These are phyloP conservation scores for Alcis repandata DNA, from an alignment of 2,888 invertebrate species.

Conservation along the genomic window DNA sequence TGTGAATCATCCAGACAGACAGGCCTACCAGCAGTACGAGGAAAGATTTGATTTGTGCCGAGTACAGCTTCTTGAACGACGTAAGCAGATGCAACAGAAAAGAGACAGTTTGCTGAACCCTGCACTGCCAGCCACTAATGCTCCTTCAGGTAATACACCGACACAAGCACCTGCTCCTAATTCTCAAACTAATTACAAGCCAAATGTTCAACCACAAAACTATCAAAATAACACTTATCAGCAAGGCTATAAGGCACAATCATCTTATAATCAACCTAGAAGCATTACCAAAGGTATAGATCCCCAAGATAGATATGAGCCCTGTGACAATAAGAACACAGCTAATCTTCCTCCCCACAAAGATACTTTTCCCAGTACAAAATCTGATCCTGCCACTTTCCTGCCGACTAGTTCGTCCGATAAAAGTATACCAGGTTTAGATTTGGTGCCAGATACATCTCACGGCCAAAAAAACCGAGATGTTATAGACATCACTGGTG, in stretches of 20 bases:
- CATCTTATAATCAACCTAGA: constrained; percentile 50
- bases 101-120: constrained; percentile 71
- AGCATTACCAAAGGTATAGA: constrained; percentile 58
- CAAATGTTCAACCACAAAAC: constrained; percentile 45
- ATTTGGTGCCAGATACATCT: constrained; percentile 86
- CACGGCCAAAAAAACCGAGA: constrained; percentile 58
- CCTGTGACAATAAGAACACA: constrained; percentile 56
- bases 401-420: constrained; percentile 63
- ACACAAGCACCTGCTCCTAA: constrained; percentile 57
- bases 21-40: constrained; percentile 94
- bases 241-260: constrained; percentile 41
- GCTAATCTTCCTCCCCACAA: constrained; percentile 36
- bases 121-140: constrained; percentile 52
- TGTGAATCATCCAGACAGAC: constrained; percentile 96
- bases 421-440: constrained; percentile 91
- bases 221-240: constrained; percentile 46
- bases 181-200: constrained; percentile 49
- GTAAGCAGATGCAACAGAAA: constrained; percentile 93
- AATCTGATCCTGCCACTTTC: constrained; percentile 61
- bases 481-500: constrained; percentile 73
- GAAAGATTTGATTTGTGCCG: constrained; percentile 95
- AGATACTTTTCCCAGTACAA: constrained; percentile 35
- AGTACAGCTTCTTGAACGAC: constrained; percentile 91
- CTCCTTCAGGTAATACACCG: constrained; percentile 52
- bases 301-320: constrained; percentile 65